Evolutionary conservation across 2,797 vertebrate genomes (phyloP), one percentile per base, ranked within the genome.

Genomic region (Mormyrops attenuatus): DNA sequence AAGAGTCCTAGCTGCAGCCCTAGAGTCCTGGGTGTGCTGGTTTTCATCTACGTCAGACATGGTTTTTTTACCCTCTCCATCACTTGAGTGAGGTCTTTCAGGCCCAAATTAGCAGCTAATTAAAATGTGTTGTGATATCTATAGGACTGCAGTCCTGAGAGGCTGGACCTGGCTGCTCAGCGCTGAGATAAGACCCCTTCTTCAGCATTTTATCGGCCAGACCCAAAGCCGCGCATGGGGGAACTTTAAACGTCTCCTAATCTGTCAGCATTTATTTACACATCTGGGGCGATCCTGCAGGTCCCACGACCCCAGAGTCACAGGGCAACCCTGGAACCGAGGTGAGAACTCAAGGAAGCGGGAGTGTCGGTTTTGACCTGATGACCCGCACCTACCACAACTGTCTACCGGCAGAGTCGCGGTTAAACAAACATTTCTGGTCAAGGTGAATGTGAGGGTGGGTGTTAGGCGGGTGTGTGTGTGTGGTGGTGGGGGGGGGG

Each of bases 401-500:
- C 22, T 5, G 6, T 53, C n/a, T 85, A 38, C 8, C 15, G 2
- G 17, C 44, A 9, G 50, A 22, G 20, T 49, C 2, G 85, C 20
- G 66, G 85, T 89, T 57, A 89, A 89, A 4, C 85, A 89, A 87
- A 77, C 84, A 69, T 26, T 26, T 7, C 22, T 84, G 80, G 87
- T 34, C 87, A 66, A 66, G 57, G 41, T 60, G 57, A 66, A 63
- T 17, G 2, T 47, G 60, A 38, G 55, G 55, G 20, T n/a, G 34
- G 73, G 38, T 82, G 38, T 41, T 80, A 13, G 41, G 30, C 5
- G 26, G 2, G 26, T 26, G 60, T 26, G n/a, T 63, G 60, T 63
- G 57, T 63, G 57, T 8, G 85, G 60, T n/a, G 89, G 91, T 90
- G 90, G 91, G 73, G 88, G 92, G 90, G 92, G 90, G 91, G 91